Percentiles rank a stretch among this genome's conserved stretches.
Evolutionary conservation across 1,140 invertebrate genomes (phyloP).

Genomic region (Meteorus sp.): DNA sequence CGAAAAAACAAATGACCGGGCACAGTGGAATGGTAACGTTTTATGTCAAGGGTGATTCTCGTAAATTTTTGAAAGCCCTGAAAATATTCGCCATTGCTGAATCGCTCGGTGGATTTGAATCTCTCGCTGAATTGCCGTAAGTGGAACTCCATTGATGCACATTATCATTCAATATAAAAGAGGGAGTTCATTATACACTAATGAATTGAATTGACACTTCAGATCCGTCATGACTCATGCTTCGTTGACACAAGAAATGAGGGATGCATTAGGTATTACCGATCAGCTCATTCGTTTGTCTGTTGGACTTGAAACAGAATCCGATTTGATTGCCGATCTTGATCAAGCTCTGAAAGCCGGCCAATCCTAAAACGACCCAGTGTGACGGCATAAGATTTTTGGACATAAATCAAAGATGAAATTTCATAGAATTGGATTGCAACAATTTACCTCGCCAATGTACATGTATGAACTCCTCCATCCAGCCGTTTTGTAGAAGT

Average conservation of each 20-base stretch:
- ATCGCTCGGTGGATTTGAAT: slow-evolving; percentile 95
- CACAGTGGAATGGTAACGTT: slow-evolving; percentile 93
- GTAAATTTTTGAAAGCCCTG: slow-evolving; percentile 75
- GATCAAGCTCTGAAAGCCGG: slow-evolving; percentile 71
- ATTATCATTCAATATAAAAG: slow-evolving; percentile 23
- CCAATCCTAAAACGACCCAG: slow-evolving; percentile 20
- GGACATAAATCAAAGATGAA: too few species aligned
- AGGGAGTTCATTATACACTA: neutral
- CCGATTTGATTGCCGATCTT: slow-evolving; percentile 88
- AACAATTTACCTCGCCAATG: too few species aligned
- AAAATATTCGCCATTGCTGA: slow-evolving; percentile 91
- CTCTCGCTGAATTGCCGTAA: slow-evolving; percentile 84
- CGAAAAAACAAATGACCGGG: slow-evolving; percentile 82
- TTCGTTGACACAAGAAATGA: slow-evolving; percentile 72
- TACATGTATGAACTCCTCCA: too few species aligned
- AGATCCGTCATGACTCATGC: slow-evolving; percentile 80
- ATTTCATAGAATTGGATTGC: too few species aligned
- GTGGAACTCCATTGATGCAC: slow-evolving; percentile 48
- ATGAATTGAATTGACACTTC: slow-evolving; percentile 23
- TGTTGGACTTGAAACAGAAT: slow-evolving; percentile 85
- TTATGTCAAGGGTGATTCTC: slow-evolving; percentile 81
- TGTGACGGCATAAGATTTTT: too few species aligned
- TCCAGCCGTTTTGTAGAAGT: too few species aligned
- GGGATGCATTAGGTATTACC: slow-evolving; percentile 78
- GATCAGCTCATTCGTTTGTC: slow-evolving; percentile 89